Evolutionary conservation across 2,888 invertebrate species (phyloP), one percentile per base, ranked within the genome.

Genomic region (Tetragnatha montana): DNA sequence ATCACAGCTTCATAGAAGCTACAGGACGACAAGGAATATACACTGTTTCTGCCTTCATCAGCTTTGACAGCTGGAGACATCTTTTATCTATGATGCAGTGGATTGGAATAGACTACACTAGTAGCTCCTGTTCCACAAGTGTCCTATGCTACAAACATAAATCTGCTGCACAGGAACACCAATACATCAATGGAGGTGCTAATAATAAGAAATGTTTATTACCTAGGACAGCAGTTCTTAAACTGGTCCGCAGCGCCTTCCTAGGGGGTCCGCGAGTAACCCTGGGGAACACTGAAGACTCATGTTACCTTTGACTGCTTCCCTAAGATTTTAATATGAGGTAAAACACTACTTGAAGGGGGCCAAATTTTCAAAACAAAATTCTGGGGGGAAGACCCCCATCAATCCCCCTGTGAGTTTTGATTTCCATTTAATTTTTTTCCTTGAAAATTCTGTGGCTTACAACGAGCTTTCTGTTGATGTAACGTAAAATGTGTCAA

Each of bases 11-110:
- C 82, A 83, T 4, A 87, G 70, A n/a, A 75, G 69, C 88, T 91
- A 60, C 69, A 85, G 74, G 78, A 78, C 84, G 91, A 75, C 85
- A 91, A 88, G 90, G 90, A 91, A 91, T 91, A 88, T 88, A 85
- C 75, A 85, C 22, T 74, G 80, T 81, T 84, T 87, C 81, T 60
- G 71, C 84, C 79, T n/a, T 68, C 81, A 85, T 83, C 87, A 82
- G 80, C 75, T 21, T 12, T 60, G 21, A 74, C 14, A 70, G 81
- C 81, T 51, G 85, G 89, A 81, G 85, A 86, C 89, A 89, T 85
- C 21, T 22, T 88, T 91, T 12, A 10, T 90, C 4, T 91, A 84
- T n/a, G 84, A 91, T 74, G 76, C 76, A 69, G 74, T 83, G 80
- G 75, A 19, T 47, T 60, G 87, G 83, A 87, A 81, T 86, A 22